These are phyloP conservation scores for Zoanthus gigantus DNA, from an alignment of 92 coral and sea anemone species.

Conservation along the genomic window DNA sequence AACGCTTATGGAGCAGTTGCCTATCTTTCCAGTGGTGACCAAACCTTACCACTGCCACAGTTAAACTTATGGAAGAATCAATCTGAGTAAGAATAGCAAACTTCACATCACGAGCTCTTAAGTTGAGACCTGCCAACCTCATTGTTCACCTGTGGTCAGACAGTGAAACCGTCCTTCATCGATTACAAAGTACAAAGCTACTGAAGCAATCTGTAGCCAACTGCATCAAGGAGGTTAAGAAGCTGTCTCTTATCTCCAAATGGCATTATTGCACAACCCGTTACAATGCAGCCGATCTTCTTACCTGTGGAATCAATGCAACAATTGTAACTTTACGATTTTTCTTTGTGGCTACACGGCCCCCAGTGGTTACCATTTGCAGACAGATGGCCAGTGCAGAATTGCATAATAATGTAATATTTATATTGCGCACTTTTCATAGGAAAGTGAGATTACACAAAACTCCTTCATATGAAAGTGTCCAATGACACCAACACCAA, in stretches of 20 bases:
- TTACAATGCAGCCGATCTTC: slow-evolving; percentile 38
- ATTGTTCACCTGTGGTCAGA: slow-evolving; percentile 59
- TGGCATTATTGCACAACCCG: slow-evolving; percentile 46
- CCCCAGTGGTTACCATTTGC: slow-evolving; percentile 38
- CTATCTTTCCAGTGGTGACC: slow-evolving; percentile 49
- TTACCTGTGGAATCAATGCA: slow-evolving; percentile 35
- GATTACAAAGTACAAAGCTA: slow-evolving; percentile 48
- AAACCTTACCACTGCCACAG: slow-evolving; percentile 47
- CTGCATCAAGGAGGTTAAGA: slow-evolving; percentile 49
- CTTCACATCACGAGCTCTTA: slow-evolving; percentile 15
- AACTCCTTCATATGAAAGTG: neutral
- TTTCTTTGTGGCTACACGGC: slow-evolving; percentile 27
- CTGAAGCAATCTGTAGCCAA: slow-evolving; percentile 50
- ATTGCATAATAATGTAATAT: too few relatives aligned
- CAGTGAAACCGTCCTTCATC: slow-evolving; percentile 64
- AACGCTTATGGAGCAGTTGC: slow-evolving; percentile 73
- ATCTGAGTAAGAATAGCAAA: slow-evolving; percentile 52
- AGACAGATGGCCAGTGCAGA: neutral
- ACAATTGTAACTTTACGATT: neutral
- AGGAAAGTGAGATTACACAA: neutral
- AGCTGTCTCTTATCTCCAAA: slow-evolving; percentile 5
- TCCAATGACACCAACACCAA: neutral
- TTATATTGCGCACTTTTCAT: too few relatives aligned
- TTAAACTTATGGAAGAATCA: slow-evolving; percentile 53
- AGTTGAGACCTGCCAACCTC: slow-evolving; percentile 21